Conservation (phyloP, 1,140 invertebrate genomes). For the Cheumatopsyche charites region DNA sequence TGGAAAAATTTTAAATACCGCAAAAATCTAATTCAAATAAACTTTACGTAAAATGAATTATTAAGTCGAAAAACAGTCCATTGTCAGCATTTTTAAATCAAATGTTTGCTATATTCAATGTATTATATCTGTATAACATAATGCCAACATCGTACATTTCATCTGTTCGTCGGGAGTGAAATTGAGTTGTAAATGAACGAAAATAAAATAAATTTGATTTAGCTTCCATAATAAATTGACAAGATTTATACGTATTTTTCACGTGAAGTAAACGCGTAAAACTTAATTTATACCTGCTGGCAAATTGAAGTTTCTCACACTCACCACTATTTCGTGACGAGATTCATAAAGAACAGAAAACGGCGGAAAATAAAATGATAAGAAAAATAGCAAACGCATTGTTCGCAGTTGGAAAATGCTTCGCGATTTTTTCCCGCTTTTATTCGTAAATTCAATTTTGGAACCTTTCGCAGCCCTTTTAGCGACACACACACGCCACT, state of each 20-base stretch:
- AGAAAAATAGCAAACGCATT: not conserved
- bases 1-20: too few relatives aligned
- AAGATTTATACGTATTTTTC: conserved; percentile 8
- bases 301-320: not conserved
- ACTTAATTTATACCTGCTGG: conserved; percentile 6
- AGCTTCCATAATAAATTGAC: conserved; percentile 10
- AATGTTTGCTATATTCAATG: too few relatives aligned
- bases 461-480: not conserved
- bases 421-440: not conserved
- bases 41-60: too few relatives aligned
- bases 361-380: conserved; percentile 1
- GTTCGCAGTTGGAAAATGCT: not conserved
- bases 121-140: too few relatives aligned
- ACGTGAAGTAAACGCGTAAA: not conserved
- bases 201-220: conserved; percentile 7
- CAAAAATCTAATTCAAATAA: too few relatives aligned
- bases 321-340: conserved; percentile 1
- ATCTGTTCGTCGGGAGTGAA: too few relatives aligned
- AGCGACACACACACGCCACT: not conserved
- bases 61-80: too few relatives aligned
- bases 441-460: conserved; percentile 10
- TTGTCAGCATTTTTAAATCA: too few relatives aligned
- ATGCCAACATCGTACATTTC: too few relatives aligned
- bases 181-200: too few relatives aligned
- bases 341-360: conserved; percentile 10